Conservation (phyloP, 2,797 vertebrate genomes). For the Peromyscus aztecus region DNA sequence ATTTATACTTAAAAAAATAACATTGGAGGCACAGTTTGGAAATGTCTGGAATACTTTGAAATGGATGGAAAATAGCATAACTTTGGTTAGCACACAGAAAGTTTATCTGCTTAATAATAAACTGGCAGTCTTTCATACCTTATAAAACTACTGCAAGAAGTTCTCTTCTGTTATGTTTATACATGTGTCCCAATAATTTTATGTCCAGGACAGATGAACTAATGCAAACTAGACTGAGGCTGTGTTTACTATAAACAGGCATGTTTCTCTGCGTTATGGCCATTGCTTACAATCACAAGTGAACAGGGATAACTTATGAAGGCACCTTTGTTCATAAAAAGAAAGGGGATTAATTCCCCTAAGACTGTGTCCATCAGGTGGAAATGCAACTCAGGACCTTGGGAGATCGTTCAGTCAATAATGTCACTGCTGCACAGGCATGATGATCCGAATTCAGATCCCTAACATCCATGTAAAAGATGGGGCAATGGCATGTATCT, state of each 20-base stretch:
- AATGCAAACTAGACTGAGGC: neutral
- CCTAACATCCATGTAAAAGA: neutral
- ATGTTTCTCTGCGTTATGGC: neutral
- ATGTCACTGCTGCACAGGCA: neutral
- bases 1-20: slow-evolving; percentile 60
- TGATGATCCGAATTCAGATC: neutral
- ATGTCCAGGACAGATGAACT: neutral
- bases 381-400: slow-evolving; percentile 45
- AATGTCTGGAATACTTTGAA: slow-evolving; percentile 59
- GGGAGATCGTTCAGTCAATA: neutral
- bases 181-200: slow-evolving; percentile 69
- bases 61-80: slow-evolving; percentile 54
- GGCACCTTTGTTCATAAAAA: neutral
- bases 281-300: neutral
- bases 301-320: slow-evolving; percentile 17
- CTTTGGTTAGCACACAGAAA: slow-evolving; percentile 8
- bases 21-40: slow-evolving; percentile 34
- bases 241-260: neutral
- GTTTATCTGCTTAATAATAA: slow-evolving; percentile 46
- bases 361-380: slow-evolving; percentile 24
- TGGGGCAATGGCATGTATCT: neutral
- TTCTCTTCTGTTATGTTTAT: slow-evolving; percentile 45
- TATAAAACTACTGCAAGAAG: slow-evolving; percentile 56
- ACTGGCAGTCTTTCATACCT: neutral
- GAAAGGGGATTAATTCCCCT: neutral